Conservation (phyloP, 2,113 vertebrate genomes). For the Actenoides hombroni region DNA sequence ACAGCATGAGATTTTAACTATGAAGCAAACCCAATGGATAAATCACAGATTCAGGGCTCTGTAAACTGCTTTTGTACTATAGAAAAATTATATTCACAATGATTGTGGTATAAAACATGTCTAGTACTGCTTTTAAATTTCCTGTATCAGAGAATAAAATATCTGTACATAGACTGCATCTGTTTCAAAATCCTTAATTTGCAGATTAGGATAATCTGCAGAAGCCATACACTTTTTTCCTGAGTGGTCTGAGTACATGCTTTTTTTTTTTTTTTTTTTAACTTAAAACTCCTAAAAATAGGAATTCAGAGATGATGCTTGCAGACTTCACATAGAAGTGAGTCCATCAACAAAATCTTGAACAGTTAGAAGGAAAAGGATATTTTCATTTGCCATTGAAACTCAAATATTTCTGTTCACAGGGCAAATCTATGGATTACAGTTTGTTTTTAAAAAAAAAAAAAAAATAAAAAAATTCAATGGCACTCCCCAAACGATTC, state of each 20-base stretch:
- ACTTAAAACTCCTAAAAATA: background rate
- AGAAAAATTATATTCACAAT: background rate
- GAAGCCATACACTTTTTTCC: background rate
- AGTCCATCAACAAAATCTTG: background rate
- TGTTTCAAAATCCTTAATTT: background rate
- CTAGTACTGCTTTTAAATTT: background rate
- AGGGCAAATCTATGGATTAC: background rate
- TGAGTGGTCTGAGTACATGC: background rate
- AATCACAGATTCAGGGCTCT: background rate
- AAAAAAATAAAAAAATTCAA: no score
- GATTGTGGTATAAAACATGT: background rate
- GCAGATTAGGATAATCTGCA: background rate
- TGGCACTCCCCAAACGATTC: background rate
- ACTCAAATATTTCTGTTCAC: background rate
- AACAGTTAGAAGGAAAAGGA: background rate
- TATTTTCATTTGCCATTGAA: background rate
- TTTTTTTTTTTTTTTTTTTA: background rate
- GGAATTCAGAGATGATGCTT: background rate
- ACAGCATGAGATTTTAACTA: background rate
- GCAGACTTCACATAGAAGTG: background rate
- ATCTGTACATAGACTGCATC: background rate
- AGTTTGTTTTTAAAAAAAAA: background rate
- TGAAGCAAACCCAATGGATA: background rate
- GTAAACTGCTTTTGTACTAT: background rate
- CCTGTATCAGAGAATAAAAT: background rate